A percentile compares a stretch with the other conserved stretches of the same genome.
These are phyloP conservation scores for Spilogale gracilis DNA, from an alignment of 2,113 vertebrate species.

Conservation along the genomic window DNA sequence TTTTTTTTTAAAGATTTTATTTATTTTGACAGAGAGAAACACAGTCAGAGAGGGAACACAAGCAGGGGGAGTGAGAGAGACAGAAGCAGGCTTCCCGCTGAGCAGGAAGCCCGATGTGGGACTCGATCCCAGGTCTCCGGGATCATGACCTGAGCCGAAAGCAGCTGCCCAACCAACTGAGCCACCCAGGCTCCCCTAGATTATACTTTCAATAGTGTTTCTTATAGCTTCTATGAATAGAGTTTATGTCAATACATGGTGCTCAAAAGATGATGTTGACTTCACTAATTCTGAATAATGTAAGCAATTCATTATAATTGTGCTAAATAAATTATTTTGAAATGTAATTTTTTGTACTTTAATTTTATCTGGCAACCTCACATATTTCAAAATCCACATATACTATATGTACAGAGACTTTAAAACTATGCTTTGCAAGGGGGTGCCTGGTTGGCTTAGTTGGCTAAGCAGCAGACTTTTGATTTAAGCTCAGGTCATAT, in stretches of 20 bases:
- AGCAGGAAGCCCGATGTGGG: too few relatives aligned
- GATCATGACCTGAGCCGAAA: too few relatives aligned
- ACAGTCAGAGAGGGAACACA: too few relatives aligned
- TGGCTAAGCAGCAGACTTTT: not conserved
- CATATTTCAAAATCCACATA: conserved; percentile 43
- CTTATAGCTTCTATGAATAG: not conserved
- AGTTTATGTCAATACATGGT: not conserved
- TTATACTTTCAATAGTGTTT: conserved; percentile 37
- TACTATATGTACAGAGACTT: not conserved
- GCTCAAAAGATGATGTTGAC: not conserved
- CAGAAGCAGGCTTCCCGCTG: too few relatives aligned
- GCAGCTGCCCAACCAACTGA: too few relatives aligned
- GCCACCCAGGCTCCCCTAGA: too few relatives aligned
- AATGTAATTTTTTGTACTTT: conserved; percentile 28
- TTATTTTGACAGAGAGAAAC: too few relatives aligned
- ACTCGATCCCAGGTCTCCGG: too few relatives aligned
- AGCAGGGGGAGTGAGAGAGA: too few relatives aligned
- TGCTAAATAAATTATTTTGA: conserved; percentile 34
- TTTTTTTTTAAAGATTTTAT: too few relatives aligned
- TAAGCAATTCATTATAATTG: not conserved
- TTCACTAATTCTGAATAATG: not conserved
- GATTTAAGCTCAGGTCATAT: not conserved
- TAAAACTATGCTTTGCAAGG: conserved; percentile 31
- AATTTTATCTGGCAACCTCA: conserved; percentile 18
- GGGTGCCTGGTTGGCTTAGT: not conserved